Conservation (phyloP, 2,797 vertebrate genomes). For the Hephaestus fuliginosus region DNA sequence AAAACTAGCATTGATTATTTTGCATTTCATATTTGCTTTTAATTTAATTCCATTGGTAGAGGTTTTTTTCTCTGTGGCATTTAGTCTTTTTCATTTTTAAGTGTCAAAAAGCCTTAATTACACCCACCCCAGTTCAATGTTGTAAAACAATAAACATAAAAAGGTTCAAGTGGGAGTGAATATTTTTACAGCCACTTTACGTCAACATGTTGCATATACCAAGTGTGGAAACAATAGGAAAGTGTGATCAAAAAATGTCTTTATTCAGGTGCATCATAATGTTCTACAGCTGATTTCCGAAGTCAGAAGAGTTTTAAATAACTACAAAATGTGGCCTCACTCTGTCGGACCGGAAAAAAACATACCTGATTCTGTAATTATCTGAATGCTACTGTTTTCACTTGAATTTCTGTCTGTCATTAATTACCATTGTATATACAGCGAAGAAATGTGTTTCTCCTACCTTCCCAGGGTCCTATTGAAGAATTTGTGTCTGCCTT, state of each 20-base stretch:
- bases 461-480: background rate
- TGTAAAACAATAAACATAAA: conserved; percentile 39
- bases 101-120: background rate
- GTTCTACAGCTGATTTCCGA: background rate
- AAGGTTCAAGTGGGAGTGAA: background rate
- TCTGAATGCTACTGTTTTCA: background rate
- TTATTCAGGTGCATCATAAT: background rate
- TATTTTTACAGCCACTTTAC: conserved; percentile 13
- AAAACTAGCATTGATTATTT: background rate
- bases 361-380: background rate
- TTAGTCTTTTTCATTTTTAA: background rate
- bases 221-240: conserved; percentile 12
- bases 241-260: background rate
- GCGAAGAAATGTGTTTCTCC: background rate
- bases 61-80: background rate
- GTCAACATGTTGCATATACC: background rate
- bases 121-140: background rate
- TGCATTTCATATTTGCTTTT: background rate
- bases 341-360: background rate
- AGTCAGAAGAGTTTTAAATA: background rate
- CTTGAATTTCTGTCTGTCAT: background rate
- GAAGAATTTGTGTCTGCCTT: background rate
- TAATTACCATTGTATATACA: background rate
- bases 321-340: background rate
- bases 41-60: background rate